Base-by-base conservation (phyloP, 1,140 invertebrate genomes). In the Charaxes varanes region DNA sequence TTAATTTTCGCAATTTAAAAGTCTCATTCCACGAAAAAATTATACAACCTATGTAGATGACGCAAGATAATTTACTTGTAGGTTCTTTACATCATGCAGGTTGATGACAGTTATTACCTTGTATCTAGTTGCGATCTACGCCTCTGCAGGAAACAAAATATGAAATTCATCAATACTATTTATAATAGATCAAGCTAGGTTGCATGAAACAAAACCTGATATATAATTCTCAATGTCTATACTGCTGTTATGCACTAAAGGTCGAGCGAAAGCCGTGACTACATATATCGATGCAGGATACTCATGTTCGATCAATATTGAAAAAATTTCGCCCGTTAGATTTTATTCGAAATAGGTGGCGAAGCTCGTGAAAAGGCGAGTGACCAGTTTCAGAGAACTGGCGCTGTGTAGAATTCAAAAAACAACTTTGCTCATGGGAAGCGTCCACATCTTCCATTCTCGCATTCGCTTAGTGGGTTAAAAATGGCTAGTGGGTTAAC, bases 361-460 rank as follows among this genome's bases (percentile, higher is more conserved):
- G 47, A 74, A 77, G 70, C 70, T 63, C 58, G 65, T 79, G 76
- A 62, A 28, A 41, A 53, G 59, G 66, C 72, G 43, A 65, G 70
- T 77, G 76, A 62, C 64, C 65, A 48, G 51, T n/a, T 64, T 45
- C 41, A 40, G 52, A 57, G 60, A 58, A 53, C 59, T 51, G 55
- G 57, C 55, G 56, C 57, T 53, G 60, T 70, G 71, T 67, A 44
- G 57, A 50, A 61, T 58, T 62, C 49, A 56, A 63, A 67, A n/a
- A 60, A 65, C 62, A 61, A 62, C 50, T 64, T 77, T 71, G 71
- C 68, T 80, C 51, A 66, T 62, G 56, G 76, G 70, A 80, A 80
- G 76, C 77, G 73, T 71, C 70, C 60, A 55, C 65, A 67, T 72
- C 76, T 79, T 79, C 79, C 79, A 73, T 77, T 80, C 62, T 69